Conservation (phyloP, 1,140 invertebrate species). For the Neodiprion lecontei region DNA sequence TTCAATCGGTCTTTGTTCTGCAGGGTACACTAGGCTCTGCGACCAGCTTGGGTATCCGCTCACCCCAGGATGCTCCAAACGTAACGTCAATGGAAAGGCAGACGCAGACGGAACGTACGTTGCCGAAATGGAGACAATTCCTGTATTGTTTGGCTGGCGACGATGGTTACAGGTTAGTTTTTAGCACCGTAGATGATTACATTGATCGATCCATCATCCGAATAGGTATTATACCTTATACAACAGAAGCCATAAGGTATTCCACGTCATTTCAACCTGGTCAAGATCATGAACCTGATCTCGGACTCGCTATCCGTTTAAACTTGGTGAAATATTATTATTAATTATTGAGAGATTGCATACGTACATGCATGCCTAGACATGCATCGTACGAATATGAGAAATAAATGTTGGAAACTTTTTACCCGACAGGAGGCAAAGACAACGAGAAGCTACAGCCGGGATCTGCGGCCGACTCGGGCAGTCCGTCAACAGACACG, state of each 20-base stretch:
- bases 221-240: background rate
- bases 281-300: background rate
- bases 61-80: slow-evolving; percentile 49
- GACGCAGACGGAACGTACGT: slow-evolving; percentile 78
- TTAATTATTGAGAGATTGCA: background rate
- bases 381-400: background rate
- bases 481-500: slow-evolving; percentile 66
- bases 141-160: slow-evolving; percentile 82
- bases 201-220: background rate
- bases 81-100: slow-evolving; percentile 77
- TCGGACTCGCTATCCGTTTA: too few species aligned
- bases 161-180: slow-evolving; percentile 70
- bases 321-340: background rate
- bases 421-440: slow-evolving; percentile 53
- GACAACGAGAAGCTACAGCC: slow-evolving; percentile 75
- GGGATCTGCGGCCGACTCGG: slow-evolving; percentile 60
- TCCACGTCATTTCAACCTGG: background rate
- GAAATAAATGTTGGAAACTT: slow-evolving; percentile 11
- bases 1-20: too few species aligned
- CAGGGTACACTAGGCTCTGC: slow-evolving; percentile 14
- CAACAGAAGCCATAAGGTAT: background rate
- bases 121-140: slow-evolving; percentile 79
- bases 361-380: background rate
- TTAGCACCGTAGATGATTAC: background rate
- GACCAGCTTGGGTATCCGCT: slow-evolving; percentile 40